These are phyloP conservation scores for Crocidura indochinensis DNA, from an alignment of 2,797 vertebrate genomes.

Conservation along the genomic window DNA sequence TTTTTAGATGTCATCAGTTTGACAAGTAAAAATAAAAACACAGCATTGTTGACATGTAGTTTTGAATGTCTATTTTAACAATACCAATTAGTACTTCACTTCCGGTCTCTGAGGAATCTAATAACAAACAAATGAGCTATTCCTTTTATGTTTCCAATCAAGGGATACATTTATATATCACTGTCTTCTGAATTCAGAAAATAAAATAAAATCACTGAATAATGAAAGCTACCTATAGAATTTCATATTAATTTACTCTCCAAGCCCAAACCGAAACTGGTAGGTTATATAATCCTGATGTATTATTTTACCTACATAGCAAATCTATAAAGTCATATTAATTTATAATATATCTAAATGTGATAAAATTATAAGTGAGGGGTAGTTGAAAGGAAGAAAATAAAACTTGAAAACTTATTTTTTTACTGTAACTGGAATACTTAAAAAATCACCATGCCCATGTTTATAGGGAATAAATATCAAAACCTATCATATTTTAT, in stretches of 20 bases:
- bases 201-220: slow-evolving; percentile 1
- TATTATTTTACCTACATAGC: neutral
- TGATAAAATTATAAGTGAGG: neutral
- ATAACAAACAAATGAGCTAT: neutral
- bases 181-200: neutral
- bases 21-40: neutral
- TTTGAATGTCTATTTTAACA: neutral
- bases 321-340: neutral
- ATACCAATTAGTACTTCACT: neutral
- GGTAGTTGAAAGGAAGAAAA: neutral
- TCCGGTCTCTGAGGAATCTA: slow-evolving; percentile 49
- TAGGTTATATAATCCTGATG: neutral
- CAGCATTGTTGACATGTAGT: no score
- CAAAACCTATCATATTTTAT: neutral
- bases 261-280: neutral
- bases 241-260: neutral
- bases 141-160: neutral
- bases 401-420: neutral
- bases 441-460: neutral
- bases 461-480: neutral
- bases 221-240: neutral
- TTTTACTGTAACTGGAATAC: neutral
- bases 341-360: neutral
- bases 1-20: neutral
- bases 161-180: slow-evolving; percentile 7